These are phyloP conservation scores for Hyalella azteca DNA, from an alignment of 2,888 invertebrate genomes.

Conservation along the genomic window DNA sequence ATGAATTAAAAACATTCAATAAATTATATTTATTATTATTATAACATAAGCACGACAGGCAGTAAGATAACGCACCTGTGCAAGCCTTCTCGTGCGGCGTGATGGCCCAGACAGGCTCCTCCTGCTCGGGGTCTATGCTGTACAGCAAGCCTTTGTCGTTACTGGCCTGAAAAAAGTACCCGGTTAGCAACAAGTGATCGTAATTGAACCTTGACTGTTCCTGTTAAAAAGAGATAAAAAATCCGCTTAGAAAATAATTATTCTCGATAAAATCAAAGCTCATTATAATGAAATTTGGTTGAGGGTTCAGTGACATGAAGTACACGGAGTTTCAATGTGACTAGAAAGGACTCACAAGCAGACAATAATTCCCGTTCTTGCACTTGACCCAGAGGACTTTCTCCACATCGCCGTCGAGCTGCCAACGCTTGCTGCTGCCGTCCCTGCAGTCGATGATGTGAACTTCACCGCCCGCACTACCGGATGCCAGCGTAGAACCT, in stretches of 20 bases:
- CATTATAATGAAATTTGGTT: no score
- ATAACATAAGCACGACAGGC: no score
- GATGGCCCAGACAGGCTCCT: conserved; percentile 74
- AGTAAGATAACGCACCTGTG: conserved; percentile 69
- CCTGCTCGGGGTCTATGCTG: conserved; percentile 76
- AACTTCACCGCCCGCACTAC: conserved; percentile 1
- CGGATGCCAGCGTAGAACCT: neutral
- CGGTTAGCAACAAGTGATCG: neutral
- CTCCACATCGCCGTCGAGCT: conserved; percentile 81
- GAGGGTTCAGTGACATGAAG: no score
- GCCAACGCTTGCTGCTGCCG: conserved; percentile 73
- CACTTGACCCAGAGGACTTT: conserved; percentile 82
- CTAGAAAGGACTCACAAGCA: conserved; percentile 71
- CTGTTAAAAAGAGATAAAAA: no score
- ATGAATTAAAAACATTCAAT: no score
- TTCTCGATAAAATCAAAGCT: no score
- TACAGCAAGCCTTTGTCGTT: conserved; percentile 71
- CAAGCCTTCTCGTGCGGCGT: conserved; percentile 83
- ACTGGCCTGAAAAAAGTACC: conserved; percentile 63
- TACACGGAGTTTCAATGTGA: no score
- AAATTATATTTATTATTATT: no score
- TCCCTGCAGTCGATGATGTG: conserved; percentile 59
- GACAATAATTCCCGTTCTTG: conserved; percentile 72
- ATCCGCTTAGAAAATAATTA: no score
- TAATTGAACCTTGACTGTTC: no score